Evolutionary conservation across 2,888 invertebrate genomes (phyloP).

Genomic region (Baronia brevicornis): DNA sequence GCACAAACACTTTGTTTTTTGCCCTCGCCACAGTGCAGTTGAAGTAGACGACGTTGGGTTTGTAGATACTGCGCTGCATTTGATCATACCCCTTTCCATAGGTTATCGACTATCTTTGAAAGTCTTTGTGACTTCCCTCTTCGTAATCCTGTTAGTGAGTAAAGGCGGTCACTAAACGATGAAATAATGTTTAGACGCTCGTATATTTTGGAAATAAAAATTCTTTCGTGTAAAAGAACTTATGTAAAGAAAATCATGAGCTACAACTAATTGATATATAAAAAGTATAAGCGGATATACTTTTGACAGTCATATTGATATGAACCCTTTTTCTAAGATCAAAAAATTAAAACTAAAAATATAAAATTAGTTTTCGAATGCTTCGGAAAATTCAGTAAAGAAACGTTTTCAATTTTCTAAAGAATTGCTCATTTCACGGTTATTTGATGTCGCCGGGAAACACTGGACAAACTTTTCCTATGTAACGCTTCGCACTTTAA

Average conservation of each 20-base stretch:
- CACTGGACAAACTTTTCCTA: conserved; percentile 18
- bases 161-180: conserved; percentile 23
- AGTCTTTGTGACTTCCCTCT: conserved; percentile 27
- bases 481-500: not conserved
- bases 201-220: conserved; percentile 6
- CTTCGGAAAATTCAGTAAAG: conserved; percentile 22
- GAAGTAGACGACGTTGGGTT: too few species aligned
- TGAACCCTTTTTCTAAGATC: too few species aligned
- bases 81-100: conserved; percentile 11
- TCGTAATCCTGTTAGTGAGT: conserved; percentile 32
- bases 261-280: too few species aligned
- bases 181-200: conserved; percentile 15
- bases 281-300: too few species aligned
- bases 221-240: conserved; percentile 1
- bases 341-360: too few species aligned
- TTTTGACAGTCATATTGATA: too few species aligned
- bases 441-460: conserved; percentile 31
- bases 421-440: conserved; percentile 43
- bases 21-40: too few species aligned
- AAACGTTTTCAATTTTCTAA: conserved; percentile 41
- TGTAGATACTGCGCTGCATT: conserved; percentile 3
- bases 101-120: conserved; percentile 25
- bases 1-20: too few species aligned
- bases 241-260: too few species aligned
- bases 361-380: not conserved